phyloP scores from a whole-genome alignment of 1,140 invertebrate species.

The Penaeus indicus region DNA sequence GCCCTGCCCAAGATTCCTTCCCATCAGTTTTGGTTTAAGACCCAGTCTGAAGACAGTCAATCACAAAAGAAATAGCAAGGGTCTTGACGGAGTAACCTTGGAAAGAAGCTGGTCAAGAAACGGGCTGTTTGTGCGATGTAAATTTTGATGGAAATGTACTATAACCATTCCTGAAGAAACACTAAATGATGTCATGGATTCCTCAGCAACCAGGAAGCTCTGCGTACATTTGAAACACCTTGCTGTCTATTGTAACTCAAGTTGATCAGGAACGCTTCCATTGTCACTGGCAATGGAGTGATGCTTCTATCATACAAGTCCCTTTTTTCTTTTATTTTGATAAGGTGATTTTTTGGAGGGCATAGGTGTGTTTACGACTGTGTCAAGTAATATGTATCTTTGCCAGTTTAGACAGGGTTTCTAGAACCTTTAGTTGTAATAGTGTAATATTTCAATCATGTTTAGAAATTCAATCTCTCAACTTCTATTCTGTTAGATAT shows the following conservation, averaged over 20 bases:
- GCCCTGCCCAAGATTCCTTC: conserved; percentile 24
- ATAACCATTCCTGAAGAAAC: conserved; percentile 41
- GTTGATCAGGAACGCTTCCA: conserved; percentile 34
- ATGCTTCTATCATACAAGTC: conserved; percentile 24
- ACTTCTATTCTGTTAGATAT: conserved; percentile 18
- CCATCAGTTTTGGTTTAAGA: background rate
- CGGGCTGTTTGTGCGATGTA: conserved; percentile 11
- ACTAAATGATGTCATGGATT: conserved; percentile 35
- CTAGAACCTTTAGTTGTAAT: conserved; percentile 63
- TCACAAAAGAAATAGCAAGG: conserved; percentile 6
- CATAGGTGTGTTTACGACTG: conserved; percentile 59
- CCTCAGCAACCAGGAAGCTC: background rate
- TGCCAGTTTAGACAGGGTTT: conserved; percentile 62
- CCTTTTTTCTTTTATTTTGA: conserved; percentile 26
- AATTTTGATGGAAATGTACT: conserved; percentile 14
- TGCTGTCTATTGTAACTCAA: conserved; percentile 39
- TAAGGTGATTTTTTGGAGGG: conserved; percentile 34
- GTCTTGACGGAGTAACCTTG: background rate
- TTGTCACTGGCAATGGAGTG: conserved; percentile 26
- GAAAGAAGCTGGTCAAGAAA: background rate
- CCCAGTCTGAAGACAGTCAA: conserved; percentile 20
- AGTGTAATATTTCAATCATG: conserved; percentile 59
- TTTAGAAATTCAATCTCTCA: conserved; percentile 50
- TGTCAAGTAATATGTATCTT: conserved; percentile 55
- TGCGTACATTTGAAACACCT: background rate